Evolutionary conservation across 2,797 vertebrate species (phyloP).

Genomic region (Pristis pectinata): DNA sequence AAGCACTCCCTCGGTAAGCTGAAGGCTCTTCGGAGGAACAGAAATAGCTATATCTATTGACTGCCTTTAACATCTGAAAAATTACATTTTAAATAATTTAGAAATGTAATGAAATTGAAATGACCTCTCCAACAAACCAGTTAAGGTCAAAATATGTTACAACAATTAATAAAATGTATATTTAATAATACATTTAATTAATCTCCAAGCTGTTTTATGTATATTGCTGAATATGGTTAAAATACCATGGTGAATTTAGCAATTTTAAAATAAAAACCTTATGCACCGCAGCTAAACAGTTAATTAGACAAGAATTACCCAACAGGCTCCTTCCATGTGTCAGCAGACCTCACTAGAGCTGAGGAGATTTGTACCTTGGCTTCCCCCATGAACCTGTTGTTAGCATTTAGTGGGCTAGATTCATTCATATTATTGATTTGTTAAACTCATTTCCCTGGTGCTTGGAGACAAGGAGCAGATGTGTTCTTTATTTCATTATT

Average conservation of each 20-base stretch:
- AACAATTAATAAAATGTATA: constrained; percentile 35
- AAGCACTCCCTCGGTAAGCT: background rate
- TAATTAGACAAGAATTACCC: constrained; percentile 25
- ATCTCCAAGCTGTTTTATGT: constrained; percentile 10
- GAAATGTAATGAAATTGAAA: constrained; percentile 35
- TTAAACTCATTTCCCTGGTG: constrained; percentile 33
- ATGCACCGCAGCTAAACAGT: background rate
- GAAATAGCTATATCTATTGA: constrained; percentile 16
- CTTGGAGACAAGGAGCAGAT: constrained; percentile 35
- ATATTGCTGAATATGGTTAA: background rate
- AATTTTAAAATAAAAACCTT: constrained; percentile 29
- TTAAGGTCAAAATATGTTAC: constrained; percentile 22
- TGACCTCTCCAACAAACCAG: constrained; percentile 29
- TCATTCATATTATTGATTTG: constrained; percentile 35
- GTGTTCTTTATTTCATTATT: constrained; percentile 33
- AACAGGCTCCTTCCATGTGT: constrained; percentile 24
- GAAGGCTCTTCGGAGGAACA: background rate
- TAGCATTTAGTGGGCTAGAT: constrained; percentile 28
- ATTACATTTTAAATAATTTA: constrained; percentile 36
- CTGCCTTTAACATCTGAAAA: constrained; percentile 25
- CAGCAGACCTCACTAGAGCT: constrained; percentile 21
- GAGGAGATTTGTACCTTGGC: constrained; percentile 35
- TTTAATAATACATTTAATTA: constrained; percentile 30
- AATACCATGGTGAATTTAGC: background rate
- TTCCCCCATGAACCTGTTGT: constrained; percentile 33